Evolutionary conservation across 2,113 vertebrate genomes (phyloP).

Genomic region (Cnemophilus loriae): DNA sequence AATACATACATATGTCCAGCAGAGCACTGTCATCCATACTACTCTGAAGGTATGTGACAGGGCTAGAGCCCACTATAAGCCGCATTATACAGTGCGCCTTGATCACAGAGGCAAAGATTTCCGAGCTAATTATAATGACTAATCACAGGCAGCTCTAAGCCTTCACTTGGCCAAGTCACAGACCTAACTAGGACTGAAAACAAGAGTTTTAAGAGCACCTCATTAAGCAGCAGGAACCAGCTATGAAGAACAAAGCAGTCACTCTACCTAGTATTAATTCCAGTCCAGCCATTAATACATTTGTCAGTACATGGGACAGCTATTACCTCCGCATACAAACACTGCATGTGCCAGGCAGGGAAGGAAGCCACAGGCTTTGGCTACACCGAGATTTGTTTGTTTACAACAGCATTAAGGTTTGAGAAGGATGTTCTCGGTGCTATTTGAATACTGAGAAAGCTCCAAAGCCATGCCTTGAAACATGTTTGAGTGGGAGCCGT

Average conservation of each 20-base stretch:
- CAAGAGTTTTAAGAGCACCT: constrained; percentile 53
- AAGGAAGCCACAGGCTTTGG: constrained; percentile 49
- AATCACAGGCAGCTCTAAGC: constrained; percentile 57
- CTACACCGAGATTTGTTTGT: constrained; percentile 6
- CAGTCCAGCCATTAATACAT: constrained; percentile 43
- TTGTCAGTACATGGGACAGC: constrained; percentile 43
- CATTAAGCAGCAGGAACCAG: constrained; percentile 47
- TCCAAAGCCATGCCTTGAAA: neutral
- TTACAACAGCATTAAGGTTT: constrained; percentile 7
- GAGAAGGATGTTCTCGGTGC: neutral
- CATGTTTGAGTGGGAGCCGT: neutral
- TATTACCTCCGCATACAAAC: constrained; percentile 44
- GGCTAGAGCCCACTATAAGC: constrained; percentile 30
- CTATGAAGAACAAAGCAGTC: constrained; percentile 51
- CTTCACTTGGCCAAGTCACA: constrained; percentile 49
- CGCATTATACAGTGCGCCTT: constrained; percentile 25
- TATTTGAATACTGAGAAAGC: neutral
- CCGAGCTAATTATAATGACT: constrained; percentile 65
- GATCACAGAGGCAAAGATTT: constrained; percentile 59
- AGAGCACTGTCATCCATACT: neutral
- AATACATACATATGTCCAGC: neutral
- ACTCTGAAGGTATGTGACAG: constrained; percentile 15
- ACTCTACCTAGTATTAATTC: constrained; percentile 52
- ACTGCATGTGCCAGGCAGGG: constrained; percentile 35
- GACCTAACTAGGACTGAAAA: constrained; percentile 51